Base-by-base conservation (phyloP, 2,888 invertebrate genomes). In the Ypsolopha sequella region DNA sequence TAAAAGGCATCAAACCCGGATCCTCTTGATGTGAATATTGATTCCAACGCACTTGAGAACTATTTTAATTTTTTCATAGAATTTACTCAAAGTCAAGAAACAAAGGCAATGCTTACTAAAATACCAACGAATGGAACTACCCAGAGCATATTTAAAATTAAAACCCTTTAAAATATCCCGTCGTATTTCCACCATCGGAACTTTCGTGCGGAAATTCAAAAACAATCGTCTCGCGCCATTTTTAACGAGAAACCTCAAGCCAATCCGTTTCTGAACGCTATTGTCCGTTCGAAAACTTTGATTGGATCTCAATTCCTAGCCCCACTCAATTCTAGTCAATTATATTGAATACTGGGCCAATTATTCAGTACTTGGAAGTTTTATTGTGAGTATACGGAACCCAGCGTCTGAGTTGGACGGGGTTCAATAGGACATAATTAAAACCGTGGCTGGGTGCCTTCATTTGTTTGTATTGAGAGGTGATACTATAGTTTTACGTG, bases 371-470 rank as follows among this genome's bases (percentile, higher is more conserved):
- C 73, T 70, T 61, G 71, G 71, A 79, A 79, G 77, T 78, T 76
- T 74, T 74, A 80, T 80, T 80, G 77, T 73, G 59, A 64, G 64
- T 65, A 11, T 64, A 53, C 55, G 56, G 66, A 64, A 64, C 66
- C 69, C 70, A 62, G 72, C 80, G 82, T 81, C 82, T 80, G 60
- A 61, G 67, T 59, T 82, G 81, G 80, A 68, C 56, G 60, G 60
- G 62, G 65, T 61, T 80, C 76, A 76, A 80, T 78, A 64, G 72
- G 68, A 75, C 79, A 80, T 82, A 81, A 82, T 84, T 82, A 81
- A 79, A 81, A 79, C 77, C 77, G 69, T 39, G 11, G 48, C 47
- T 36, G 6, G 24, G 46, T 35, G 46, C 14, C 13, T 7, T 34
- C 46, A 10, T 34, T 46, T 46, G 46, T 46, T 46, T 11, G 11